phyloP scores from a whole-genome alignment of 2,888 invertebrate species.

The Diarsia dahlii region DNA sequence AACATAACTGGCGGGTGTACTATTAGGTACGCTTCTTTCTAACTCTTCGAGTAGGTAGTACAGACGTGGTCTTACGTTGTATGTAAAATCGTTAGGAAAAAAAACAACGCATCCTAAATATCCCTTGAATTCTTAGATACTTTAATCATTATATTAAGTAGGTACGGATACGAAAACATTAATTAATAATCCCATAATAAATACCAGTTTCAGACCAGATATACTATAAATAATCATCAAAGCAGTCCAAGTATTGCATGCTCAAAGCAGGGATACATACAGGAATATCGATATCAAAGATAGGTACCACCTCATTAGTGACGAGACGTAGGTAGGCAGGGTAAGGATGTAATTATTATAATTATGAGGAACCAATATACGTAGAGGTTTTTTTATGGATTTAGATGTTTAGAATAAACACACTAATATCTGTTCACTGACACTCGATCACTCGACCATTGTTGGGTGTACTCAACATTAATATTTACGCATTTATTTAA shows the following conservation, averaged over 20 bases:
- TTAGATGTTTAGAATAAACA: no score
- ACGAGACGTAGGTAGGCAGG: slow-evolving; percentile 10
- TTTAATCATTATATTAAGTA: neutral
- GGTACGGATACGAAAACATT: neutral
- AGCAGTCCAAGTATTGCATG: slow-evolving; percentile 9
- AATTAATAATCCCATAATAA: neutral
- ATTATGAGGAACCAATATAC: neutral
- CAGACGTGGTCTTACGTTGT: no score
- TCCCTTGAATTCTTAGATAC: neutral
- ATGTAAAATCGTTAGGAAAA: neutral
- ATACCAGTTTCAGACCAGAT: neutral
- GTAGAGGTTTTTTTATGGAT: neutral
- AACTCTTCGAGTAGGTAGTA: no score
- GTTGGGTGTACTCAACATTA: no score
- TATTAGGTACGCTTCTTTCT: no score
- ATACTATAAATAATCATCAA: slow-evolving; percentile 35
- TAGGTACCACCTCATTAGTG: slow-evolving; percentile 56
- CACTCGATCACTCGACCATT: no score
- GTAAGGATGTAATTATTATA: slow-evolving; percentile 25
- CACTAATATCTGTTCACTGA: no score
- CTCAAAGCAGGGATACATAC: slow-evolving; percentile 50
- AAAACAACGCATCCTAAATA: neutral
- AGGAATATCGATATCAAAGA: slow-evolving; percentile 71
- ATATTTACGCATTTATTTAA: no score
- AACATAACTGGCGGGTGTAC: no score